Conservation (phyloP, 2,888 invertebrate species). For the Xylocampa areola region DNA sequence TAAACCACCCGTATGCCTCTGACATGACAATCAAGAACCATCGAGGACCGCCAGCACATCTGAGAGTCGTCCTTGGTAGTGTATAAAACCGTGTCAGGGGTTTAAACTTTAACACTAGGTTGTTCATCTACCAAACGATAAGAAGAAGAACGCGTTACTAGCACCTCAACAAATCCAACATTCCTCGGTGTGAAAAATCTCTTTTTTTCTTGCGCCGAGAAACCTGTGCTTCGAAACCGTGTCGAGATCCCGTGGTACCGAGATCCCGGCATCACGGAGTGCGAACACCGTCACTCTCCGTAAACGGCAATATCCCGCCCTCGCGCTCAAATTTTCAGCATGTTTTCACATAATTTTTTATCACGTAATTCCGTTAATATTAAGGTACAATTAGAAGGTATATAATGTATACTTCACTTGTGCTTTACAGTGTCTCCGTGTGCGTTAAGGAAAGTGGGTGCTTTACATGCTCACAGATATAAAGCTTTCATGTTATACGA, state of each 20-base stretch:
- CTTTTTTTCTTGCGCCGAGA: no score
- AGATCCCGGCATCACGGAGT: slow-evolving; percentile 14
- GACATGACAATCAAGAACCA: no score
- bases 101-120: no score
- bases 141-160: no score
- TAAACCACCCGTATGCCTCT: no score
- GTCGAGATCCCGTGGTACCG: slow-evolving; percentile 55
- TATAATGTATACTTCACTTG: slow-evolving; percentile 44
- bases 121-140: no score
- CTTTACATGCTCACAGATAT: slow-evolving; percentile 4
- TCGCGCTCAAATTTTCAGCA: slow-evolving; percentile 60
- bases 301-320: slow-evolving; percentile 60
- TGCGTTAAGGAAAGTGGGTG: slow-evolving; percentile 22
- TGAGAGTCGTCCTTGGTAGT: no score
- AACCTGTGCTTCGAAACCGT: slow-evolving; percentile 41
- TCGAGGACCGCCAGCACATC: no score
- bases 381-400: slow-evolving; percentile 37
- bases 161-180: no score
- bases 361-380: slow-evolving; percentile 55
- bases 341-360: slow-evolving; percentile 65
- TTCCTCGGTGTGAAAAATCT: no score
- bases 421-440: slow-evolving; percentile 22
- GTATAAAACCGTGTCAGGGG: no score
- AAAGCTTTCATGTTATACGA: slow-evolving; percentile 8
- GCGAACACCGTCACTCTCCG: slow-evolving; percentile 50